Evolutionary conservation across 2,113 vertebrate species (phyloP).

Genomic region (Miniopterus natalensis): DNA sequence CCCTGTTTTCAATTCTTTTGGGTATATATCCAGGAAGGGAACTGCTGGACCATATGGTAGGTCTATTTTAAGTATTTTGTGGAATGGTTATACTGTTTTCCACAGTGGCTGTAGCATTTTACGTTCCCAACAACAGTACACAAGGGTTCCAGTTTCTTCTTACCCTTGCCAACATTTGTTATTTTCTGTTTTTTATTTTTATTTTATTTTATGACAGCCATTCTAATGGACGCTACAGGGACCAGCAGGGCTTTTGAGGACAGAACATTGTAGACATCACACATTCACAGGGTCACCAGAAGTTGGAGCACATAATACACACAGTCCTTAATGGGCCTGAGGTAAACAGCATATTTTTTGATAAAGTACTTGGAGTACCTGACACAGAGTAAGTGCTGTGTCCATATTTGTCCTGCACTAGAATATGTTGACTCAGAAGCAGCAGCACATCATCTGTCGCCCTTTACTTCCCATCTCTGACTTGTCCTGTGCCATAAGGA

Average conservation of each 20-base stretch:
- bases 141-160: background rate
- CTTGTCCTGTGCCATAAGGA: background rate
- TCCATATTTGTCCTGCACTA: background rate
- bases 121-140: background rate
- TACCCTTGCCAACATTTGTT: background rate
- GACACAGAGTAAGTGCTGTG: background rate
- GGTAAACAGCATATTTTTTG: background rate
- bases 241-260: background rate
- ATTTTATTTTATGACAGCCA: too few species aligned
- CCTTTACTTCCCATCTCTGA: background rate
- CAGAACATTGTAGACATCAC: background rate
- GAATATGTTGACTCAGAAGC: background rate
- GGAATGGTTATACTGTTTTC: background rate
- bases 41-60: background rate
- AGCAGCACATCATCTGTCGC: rapidly evolving
- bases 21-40: background rate
- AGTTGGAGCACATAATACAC: background rate
- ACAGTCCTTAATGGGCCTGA: background rate
- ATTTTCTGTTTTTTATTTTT: background rate
- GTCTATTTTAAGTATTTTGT: background rate
- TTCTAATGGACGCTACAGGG: background rate
- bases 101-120: background rate
- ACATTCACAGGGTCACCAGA: background rate
- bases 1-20: background rate
- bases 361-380: background rate